Evolutionary conservation across 2,797 vertebrate genomes (phyloP), one percentile per base, ranked within the genome.

Genomic region (Balearica regulorum): DNA sequence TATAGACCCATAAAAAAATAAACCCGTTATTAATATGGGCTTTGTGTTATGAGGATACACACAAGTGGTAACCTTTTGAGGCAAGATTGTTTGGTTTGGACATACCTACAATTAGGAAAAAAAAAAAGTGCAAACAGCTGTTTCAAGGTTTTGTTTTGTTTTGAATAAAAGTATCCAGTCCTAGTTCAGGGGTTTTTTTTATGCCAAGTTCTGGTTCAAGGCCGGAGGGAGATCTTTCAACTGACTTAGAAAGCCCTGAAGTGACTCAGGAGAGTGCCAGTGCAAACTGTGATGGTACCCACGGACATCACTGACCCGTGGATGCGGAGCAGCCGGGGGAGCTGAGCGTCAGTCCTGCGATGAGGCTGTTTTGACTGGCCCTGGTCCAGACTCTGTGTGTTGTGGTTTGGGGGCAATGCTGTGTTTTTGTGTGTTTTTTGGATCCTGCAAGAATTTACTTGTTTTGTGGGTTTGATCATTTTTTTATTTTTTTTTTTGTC

Each of bases 11-110:
- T 64, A 21, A 53, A 54, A 61, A 88, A 37, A 6, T 66, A 43
- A 77, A 31, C 12, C 28, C 41, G 16, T 44, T 88, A 19, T 57
- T 44, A 22, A 44, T 71, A 17, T 4, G 49, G 24, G 11, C 31
- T 77, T 92, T 37, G 18, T 57, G 41, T 89, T 87, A 62, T 24
- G 61, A 89, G 33, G 93, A 37, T 26, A 44, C 41, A 48, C 57
- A 57, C 31, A 73, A 75, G 53, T 35, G n/a, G 71, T 89, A 92
- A 65, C 49, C 57, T 87, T 94, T 69, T 69, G 61, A 78, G 81
- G 65, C 65, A 71, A 81, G 86, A 58, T 85, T 96, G 62, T 93
- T 97, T 95, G 65, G 37, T 84, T 97, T 87, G 94, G 91, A 92
- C 37, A 46, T 87, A 91, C 72, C 24, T 86, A 87, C 78, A 94